Percentiles rank a stretch among this genome's conserved stretches.
These are phyloP conservation scores for Proteles cristata DNA, from an alignment of 2,113 vertebrate genomes.

Conservation along the genomic window DNA sequence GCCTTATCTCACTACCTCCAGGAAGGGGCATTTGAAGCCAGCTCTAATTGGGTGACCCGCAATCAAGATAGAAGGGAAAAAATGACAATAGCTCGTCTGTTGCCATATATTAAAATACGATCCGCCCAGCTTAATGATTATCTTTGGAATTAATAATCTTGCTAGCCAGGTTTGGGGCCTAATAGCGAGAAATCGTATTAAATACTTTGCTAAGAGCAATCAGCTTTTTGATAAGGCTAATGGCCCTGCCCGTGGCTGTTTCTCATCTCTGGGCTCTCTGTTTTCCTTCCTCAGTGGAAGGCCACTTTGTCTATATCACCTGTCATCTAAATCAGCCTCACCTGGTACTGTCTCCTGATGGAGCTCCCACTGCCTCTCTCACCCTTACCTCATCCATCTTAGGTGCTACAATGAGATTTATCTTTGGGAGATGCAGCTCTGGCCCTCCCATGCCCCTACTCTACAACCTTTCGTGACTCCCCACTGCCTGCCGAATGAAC, in stretches of 20 bases:
- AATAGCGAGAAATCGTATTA: slow-evolving; percentile 80
- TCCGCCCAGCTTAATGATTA: slow-evolving; percentile 78
- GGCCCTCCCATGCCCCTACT: not conserved
- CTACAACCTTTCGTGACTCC: not conserved
- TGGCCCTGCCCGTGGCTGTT: slow-evolving; percentile 67
- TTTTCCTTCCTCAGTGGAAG: slow-evolving; percentile 49
- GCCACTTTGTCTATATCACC: slow-evolving; percentile 12
- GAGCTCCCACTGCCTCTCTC: not conserved
- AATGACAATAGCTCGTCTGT: slow-evolving; percentile 77
- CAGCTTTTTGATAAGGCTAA: slow-evolving; percentile 81
- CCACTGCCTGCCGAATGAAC: not conserved
- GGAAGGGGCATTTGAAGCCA: slow-evolving; percentile 77
- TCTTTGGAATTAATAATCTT: slow-evolving; percentile 83
- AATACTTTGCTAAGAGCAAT: slow-evolving; percentile 81
- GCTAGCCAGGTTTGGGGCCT: slow-evolving; percentile 74
- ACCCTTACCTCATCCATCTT: not conserved
- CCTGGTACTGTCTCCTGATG: not conserved
- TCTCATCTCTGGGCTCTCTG: slow-evolving; percentile 57
- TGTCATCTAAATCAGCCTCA: slow-evolving; percentile 49
- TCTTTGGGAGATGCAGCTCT: not conserved
- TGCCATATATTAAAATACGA: slow-evolving; percentile 81
- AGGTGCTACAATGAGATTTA: not conserved
- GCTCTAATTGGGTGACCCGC: slow-evolving; percentile 78
- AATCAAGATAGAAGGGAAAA: slow-evolving; percentile 82
- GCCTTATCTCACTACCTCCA: slow-evolving; percentile 83